A percentile compares a stretch with the other conserved stretches of the same genome.
These are phyloP conservation scores for Narcine bancroftii DNA, from an alignment of 2,113 vertebrate species.

Conservation along the genomic window DNA sequence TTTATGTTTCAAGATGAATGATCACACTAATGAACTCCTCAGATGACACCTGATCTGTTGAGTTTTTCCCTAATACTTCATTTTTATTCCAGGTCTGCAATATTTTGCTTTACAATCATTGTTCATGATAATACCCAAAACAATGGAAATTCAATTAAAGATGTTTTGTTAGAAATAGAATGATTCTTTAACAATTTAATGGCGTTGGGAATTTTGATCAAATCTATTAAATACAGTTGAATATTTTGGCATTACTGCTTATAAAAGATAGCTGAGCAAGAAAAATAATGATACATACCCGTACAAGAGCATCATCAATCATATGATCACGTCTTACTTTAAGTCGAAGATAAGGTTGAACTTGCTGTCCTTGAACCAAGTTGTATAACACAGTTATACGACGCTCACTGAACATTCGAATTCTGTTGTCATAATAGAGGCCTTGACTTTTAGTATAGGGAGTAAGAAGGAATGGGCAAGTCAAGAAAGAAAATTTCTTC, in stretches of 20 bases:
- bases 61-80: no score
- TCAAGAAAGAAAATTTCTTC: slow-evolving; percentile 39
- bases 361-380: slow-evolving; percentile 38
- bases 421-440: slow-evolving; percentile 40
- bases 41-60: no score
- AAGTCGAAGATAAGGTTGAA: slow-evolving; percentile 37
- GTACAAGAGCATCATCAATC: slow-evolving; percentile 40
- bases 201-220: neutral
- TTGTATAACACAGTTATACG: slow-evolving; percentile 39
- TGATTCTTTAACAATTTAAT: neutral
- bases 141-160: neutral
- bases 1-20: no score
- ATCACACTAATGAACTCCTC: no score
- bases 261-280: neutral
- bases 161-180: neutral
- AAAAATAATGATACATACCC: slow-evolving; percentile 25
- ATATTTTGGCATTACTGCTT: neutral
- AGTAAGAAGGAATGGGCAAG: slow-evolving; percentile 37
- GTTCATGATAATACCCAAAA: neutral
- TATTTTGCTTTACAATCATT: no score
- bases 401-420: slow-evolving; percentile 39
- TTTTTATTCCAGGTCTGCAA: no score
- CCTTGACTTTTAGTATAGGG: slow-evolving; percentile 38
- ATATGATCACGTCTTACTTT: slow-evolving; percentile 38
- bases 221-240: neutral